A percentile compares a stretch with the other conserved stretches of the same genome.
phyloP scores from a whole-genome alignment of 2,113 vertebrate species.

The Nibea coibor region DNA sequence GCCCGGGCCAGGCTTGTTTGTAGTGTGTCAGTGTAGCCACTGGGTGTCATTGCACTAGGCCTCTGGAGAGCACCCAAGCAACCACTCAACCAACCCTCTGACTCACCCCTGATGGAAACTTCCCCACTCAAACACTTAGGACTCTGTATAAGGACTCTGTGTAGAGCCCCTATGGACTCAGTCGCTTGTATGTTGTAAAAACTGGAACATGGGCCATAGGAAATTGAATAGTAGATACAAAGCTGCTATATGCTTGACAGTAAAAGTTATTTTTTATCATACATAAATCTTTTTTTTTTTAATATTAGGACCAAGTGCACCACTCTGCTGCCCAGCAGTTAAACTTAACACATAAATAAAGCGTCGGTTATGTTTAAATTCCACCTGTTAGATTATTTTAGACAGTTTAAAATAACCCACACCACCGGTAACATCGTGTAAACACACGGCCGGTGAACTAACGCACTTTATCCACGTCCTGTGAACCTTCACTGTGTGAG shows the following conservation, averaged over 20 bases:
- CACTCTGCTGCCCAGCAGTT: neutral
- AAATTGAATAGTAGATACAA: constrained; percentile 33
- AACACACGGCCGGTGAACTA: neutral
- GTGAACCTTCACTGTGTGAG: neutral
- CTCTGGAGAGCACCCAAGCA: constrained; percentile 80
- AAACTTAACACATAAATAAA: constrained; percentile 16
- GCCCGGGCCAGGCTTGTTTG: constrained; percentile 70
- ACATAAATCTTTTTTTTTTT: constrained; percentile 13
- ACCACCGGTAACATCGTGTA: constrained; percentile 7
- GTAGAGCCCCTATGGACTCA: constrained; percentile 66
- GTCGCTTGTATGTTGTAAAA: constrained; percentile 56
- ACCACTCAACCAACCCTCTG: constrained; percentile 78
- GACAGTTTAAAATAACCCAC: constrained; percentile 11
- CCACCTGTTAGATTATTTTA: constrained; percentile 35
- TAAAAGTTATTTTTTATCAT: neutral
- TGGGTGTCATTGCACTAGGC: constrained; percentile 83
- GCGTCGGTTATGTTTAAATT: constrained; percentile 13
- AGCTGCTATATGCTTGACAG: constrained; percentile 18
- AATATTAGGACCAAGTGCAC: constrained; percentile 3
- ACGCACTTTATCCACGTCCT: constrained; percentile 15
- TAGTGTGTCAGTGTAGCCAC: constrained; percentile 81
- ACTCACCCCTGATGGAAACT: constrained; percentile 82
- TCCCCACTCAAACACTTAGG: constrained; percentile 77
- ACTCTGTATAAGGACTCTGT: constrained; percentile 74
- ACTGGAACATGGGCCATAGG: constrained; percentile 24